phyloP scores from a whole-genome alignment of 1,140 invertebrate species.

The Ceratoteleas bidentatus region DNA sequence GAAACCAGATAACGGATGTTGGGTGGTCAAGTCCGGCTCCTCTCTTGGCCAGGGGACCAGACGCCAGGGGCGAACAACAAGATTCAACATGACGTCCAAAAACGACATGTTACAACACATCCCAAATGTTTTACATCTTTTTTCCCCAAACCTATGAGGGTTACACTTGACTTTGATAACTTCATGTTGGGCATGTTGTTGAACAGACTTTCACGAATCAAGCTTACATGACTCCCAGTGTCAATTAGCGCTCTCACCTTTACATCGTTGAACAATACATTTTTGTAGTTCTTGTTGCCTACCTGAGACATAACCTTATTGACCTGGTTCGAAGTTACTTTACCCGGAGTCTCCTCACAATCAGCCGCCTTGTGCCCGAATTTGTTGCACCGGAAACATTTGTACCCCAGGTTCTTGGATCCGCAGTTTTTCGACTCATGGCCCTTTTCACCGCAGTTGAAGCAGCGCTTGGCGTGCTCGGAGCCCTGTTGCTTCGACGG shows the following conservation, averaged over 20 bases:
- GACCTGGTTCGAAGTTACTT: background rate
- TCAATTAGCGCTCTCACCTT: background rate
- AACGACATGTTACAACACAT: background rate
- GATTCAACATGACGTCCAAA: no score
- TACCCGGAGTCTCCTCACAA: background rate
- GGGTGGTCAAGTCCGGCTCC: no score
- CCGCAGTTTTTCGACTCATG: conserved; percentile 63
- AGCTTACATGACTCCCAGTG: background rate
- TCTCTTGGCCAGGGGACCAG: no score
- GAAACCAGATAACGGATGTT: no score
- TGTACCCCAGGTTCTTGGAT: conserved; percentile 10
- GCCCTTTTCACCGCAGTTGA: conserved; percentile 38
- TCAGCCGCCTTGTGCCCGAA: conserved; percentile 22
- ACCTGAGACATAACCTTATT: background rate
- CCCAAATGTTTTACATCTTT: background rate
- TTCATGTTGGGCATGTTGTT: background rate
- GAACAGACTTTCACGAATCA: background rate
- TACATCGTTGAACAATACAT: background rate
- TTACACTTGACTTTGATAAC: background rate
- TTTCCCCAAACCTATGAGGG: background rate
- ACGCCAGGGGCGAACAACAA: no score
- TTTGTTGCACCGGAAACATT: conserved; percentile 33
- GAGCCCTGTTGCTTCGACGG: background rate
- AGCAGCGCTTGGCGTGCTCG: conserved; percentile 1
- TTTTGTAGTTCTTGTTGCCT: background rate